Conservation (phyloP, 2,113 vertebrate genomes). For the Sitta europaea region DNA sequence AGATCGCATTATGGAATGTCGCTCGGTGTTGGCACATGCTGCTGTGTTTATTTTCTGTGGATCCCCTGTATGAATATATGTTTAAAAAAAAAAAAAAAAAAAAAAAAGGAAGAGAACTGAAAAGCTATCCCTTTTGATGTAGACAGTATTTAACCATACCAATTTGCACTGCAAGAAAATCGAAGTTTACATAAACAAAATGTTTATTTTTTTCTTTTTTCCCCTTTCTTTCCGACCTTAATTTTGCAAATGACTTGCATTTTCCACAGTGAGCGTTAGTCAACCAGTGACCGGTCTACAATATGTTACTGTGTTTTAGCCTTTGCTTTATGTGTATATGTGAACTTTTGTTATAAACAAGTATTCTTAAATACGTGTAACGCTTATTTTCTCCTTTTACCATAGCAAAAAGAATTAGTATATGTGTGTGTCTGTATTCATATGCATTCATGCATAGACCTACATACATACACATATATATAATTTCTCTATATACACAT, state of each 20-base stretch:
- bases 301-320: conserved; percentile 41
- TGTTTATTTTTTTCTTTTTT: neutral
- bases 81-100: neutral
- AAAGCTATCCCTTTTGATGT: conserved; percentile 60
- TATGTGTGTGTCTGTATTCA: conserved; percentile 28
- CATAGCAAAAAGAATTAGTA: conserved; percentile 30
- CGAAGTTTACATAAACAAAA: conserved; percentile 76
- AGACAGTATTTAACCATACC: conserved; percentile 70
- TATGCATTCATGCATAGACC: neutral
- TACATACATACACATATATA: neutral
- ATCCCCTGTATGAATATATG: conserved; percentile 79
- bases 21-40: conserved; percentile 86
- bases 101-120: neutral
- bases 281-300: conserved; percentile 54
- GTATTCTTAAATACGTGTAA: conserved; percentile 63
- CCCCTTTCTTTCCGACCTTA: conserved; percentile 11
- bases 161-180: conserved; percentile 80
- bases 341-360: conserved; percentile 72
- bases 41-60: conserved; percentile 84
- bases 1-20: conserved; percentile 77
- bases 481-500: neutral
- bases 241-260: conserved; percentile 67
- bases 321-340: conserved; percentile 66
- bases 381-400: conserved; percentile 68
- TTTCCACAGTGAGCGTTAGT: conserved; percentile 58